These are phyloP conservation scores for Ailurus styani DNA, from an alignment of 2,113 vertebrate genomes.

Conservation along the genomic window DNA sequence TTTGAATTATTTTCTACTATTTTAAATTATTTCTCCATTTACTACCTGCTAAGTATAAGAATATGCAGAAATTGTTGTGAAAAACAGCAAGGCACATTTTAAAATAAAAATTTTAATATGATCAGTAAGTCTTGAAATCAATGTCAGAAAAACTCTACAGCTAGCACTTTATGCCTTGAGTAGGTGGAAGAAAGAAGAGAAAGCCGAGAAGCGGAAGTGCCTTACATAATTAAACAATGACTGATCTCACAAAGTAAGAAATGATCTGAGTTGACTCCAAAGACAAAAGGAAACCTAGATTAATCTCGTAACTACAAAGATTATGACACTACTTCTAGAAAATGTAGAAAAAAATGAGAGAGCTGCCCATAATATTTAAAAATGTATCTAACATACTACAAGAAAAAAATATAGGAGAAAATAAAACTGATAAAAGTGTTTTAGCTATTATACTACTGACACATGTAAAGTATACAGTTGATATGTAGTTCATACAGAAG, in stretches of 20 bases:
- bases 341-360: not conserved
- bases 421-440: not conserved
- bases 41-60: constrained; percentile 70
- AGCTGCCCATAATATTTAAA: not conserved
- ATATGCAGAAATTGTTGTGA: not conserved
- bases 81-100: not conserved
- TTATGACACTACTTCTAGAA: not conserved
- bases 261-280: constrained; percentile 51
- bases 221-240: constrained; percentile 63
- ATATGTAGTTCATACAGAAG: not conserved
- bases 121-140: not conserved
- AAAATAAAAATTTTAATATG: constrained; percentile 25
- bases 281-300: constrained; percentile 53
- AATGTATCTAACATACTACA: not conserved
- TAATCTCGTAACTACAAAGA: constrained; percentile 27
- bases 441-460: not conserved
- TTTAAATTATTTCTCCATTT: constrained; percentile 41
- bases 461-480: not conserved
- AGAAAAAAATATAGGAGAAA: not conserved
- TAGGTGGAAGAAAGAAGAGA: constrained; percentile 44
- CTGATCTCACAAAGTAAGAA: constrained; percentile 47
- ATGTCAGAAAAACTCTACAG: constrained; percentile 22
- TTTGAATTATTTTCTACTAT: no score
- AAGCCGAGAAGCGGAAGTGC: constrained; percentile 38
- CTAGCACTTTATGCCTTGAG: constrained; percentile 39